These are phyloP conservation scores for Heptranchias perlo DNA, from an alignment of 2,113 vertebrate genomes.

Conservation along the genomic window DNA sequence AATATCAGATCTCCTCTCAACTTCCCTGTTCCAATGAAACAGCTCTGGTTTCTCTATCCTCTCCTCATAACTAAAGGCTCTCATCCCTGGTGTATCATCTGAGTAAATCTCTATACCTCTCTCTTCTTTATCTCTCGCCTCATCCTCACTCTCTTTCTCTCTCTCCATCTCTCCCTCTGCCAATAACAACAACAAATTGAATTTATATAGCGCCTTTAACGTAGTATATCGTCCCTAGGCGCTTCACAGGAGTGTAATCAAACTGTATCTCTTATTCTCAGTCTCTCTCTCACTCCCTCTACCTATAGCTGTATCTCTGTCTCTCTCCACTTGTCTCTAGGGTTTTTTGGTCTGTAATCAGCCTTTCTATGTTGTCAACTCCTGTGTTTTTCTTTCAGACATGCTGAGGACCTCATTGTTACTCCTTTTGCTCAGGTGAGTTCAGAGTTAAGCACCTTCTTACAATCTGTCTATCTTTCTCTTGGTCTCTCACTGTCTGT, in stretches of 20 bases:
- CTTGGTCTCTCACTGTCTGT: neutral
- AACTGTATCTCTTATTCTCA: neutral
- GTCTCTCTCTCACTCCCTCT: too few species aligned
- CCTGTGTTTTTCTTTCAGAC: constrained; percentile 53
- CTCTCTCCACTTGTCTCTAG: neutral
- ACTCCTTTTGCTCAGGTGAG: constrained; percentile 89
- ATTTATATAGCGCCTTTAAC: neutral
- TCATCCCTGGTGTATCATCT: neutral
- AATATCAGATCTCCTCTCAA: neutral
- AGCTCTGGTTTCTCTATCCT: neutral
- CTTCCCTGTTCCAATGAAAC: neutral
- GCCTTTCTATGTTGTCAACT: neutral
- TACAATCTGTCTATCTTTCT: neutral
- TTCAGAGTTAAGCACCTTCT: neutral
- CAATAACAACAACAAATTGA: neutral
- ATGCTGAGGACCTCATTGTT: constrained; percentile 86
- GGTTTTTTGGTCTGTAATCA: neutral
- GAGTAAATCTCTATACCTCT: neutral
- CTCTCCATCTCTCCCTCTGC: neutral
- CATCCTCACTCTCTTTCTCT: neutral
- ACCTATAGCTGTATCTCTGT: neutral
- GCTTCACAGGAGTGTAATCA: too few species aligned
- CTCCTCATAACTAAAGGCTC: neutral
- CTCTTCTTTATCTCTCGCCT: neutral
- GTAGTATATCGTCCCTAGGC: too few species aligned